phyloP scores from a whole-genome alignment of 2,113 vertebrate species.

The Plecotus auritus region DNA sequence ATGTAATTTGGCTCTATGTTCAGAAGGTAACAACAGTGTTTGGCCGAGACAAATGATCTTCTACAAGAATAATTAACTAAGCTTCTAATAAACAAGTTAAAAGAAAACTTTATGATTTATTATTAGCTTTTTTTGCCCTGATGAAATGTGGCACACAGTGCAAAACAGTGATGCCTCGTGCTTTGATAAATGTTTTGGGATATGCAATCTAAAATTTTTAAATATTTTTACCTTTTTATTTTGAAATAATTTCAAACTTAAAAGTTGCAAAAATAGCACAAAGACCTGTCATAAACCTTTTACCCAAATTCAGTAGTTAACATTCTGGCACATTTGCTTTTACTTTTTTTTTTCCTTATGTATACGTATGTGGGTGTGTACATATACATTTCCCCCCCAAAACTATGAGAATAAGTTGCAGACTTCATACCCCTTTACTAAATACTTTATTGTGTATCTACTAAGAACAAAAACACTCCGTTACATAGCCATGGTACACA shows the following conservation, averaged over 20 bases:
- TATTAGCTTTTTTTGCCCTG: neutral
- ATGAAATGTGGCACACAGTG: neutral
- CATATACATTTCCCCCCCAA: neutral
- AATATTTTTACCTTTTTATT: neutral
- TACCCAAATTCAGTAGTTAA: neutral
- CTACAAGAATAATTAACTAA: neutral
- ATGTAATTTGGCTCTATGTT: neutral
- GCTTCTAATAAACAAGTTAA: slow-evolving; percentile 1
- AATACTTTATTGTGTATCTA: neutral
- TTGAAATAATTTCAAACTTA: slow-evolving; percentile 20
- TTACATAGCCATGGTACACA: no score
- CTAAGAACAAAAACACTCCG: neutral
- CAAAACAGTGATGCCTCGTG: neutral
- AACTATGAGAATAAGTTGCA: neutral
- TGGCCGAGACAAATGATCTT: neutral
- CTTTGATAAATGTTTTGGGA: neutral
- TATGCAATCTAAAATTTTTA: neutral
- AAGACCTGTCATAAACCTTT: neutral
- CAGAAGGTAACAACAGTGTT: neutral
- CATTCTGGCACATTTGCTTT: neutral
- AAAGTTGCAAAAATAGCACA: neutral
- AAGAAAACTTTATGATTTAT: slow-evolving; percentile 1
- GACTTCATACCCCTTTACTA: neutral
- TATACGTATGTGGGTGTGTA: neutral
- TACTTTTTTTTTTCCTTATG: neutral